These are phyloP conservation scores for Lepeophtheirus salmonis DNA, from an alignment of 1,140 invertebrate species.

Conservation along the genomic window DNA sequence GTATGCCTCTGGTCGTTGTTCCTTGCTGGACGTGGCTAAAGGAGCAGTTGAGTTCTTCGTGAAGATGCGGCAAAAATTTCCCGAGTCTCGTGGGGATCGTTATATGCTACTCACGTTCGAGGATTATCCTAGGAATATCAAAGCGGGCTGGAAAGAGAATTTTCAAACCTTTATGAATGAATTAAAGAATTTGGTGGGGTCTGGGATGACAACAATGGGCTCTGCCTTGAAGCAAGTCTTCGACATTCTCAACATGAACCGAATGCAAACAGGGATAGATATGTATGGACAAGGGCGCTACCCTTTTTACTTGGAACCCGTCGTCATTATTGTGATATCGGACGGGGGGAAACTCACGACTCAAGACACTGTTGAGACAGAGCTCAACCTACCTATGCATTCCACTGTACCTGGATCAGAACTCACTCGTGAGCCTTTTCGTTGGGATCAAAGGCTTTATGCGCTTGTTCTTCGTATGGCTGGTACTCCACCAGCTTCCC, in stretches of 20 bases:
- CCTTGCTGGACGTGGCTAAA: constrained; percentile 89
- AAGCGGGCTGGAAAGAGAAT: constrained; percentile 99
- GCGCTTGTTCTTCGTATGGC: constrained; percentile 75
- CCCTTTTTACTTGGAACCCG: constrained; percentile 91
- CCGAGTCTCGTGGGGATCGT: constrained; percentile 79
- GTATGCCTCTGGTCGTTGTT: constrained; percentile 83
- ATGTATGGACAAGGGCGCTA: constrained; percentile 90
- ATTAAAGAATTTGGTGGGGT: constrained; percentile 84
- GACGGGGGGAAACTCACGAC: constrained; percentile 76
- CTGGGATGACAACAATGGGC: constrained; percentile 77
- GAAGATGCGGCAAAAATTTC: constrained; percentile 82
- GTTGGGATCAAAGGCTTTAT: constrained; percentile 97
- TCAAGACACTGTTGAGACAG: constrained; percentile 20
- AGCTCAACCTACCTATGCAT: constrained; percentile 83
- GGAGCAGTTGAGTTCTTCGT: constrained; percentile 95
- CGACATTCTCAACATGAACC: constrained; percentile 91
- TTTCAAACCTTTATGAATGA: constrained; percentile 94
- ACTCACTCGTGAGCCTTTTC: constrained; percentile 86
- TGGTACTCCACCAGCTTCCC: constrained; percentile 43
- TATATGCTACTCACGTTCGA: constrained; percentile 98
- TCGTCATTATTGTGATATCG: constrained; percentile 91
- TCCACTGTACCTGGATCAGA: constrained; percentile 83
- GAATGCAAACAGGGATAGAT: constrained; percentile 85
- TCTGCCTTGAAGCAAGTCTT: constrained; percentile 91
- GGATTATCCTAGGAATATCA: constrained; percentile 89